phyloP scores from a whole-genome alignment of 1,140 invertebrate species.

The Listronotus bonariensis region DNA sequence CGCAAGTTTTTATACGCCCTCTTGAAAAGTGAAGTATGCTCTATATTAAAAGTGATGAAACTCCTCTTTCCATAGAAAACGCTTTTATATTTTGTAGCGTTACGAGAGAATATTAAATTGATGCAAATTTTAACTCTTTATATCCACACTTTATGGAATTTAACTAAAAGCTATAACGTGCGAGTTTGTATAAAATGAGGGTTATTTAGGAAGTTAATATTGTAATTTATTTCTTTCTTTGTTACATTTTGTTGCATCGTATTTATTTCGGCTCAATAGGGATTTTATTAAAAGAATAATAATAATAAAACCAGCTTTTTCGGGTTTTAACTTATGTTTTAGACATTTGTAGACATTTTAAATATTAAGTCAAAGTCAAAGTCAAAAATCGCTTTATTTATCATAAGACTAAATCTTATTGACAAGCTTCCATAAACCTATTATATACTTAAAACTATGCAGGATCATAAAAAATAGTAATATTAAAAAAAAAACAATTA shows the following conservation, averaged over 20 bases:
- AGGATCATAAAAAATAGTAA: too few species aligned
- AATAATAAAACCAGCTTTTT: too few species aligned
- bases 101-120: constrained; percentile 31
- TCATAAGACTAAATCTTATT: too few species aligned
- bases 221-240: background rate
- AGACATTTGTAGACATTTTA: too few species aligned
- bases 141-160: constrained; percentile 30
- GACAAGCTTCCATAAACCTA: too few species aligned
- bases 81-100: constrained; percentile 23
- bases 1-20: constrained; percentile 13
- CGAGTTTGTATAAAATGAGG: constrained; percentile 14
- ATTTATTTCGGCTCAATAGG: too few species aligned
- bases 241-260: background rate
- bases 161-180: constrained; percentile 28
- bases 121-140: constrained; percentile 33
- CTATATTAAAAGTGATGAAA: constrained; percentile 33
- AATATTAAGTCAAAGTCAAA: too few species aligned
- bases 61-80: constrained; percentile 19
- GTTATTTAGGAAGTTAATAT: constrained; percentile 15
- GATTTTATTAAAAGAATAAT: too few species aligned
- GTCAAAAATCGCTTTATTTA: too few species aligned
- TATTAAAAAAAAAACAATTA: too few species aligned
- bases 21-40: constrained; percentile 22
- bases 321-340: too few species aligned
- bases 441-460: too few species aligned